A percentile compares a stretch with the other conserved stretches of the same genome.
phyloP scores from a whole-genome alignment of 2,113 vertebrate species.

The Laticauda colubrina region DNA sequence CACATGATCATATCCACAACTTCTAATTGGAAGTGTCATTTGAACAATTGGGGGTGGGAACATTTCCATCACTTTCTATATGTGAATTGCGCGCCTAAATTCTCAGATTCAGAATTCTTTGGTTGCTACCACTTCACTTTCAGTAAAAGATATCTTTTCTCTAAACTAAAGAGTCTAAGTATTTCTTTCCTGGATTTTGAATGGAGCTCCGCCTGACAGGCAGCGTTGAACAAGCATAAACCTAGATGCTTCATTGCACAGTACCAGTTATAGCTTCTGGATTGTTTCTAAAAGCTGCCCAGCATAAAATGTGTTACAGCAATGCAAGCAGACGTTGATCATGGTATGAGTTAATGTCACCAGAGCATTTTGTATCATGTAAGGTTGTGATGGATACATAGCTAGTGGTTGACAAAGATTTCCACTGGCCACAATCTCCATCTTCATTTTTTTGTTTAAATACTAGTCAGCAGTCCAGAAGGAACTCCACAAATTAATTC shows the following conservation, averaged over 20 bases:
- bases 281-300: background rate
- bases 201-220: too few relatives aligned
- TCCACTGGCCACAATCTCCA: background rate
- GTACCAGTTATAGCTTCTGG: background rate
- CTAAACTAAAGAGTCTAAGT: too few relatives aligned
- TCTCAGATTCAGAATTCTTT: too few relatives aligned
- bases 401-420: background rate
- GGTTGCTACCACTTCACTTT: too few relatives aligned
- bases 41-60: too few relatives aligned
- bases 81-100: too few relatives aligned
- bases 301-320: background rate
- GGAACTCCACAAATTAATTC: background rate
- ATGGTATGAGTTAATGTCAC: background rate
- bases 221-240: background rate
- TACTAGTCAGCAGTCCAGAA: background rate
- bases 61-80: too few relatives aligned
- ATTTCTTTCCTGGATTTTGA: too few relatives aligned
- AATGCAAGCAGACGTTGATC: background rate
- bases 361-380: background rate
- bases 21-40: too few relatives aligned
- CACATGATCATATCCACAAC: too few relatives aligned
- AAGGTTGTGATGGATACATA: background rate
- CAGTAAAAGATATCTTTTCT: too few relatives aligned
- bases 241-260: background rate
- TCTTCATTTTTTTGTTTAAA: background rate